Conservation (phyloP, 92 coral and sea anemone species). For the Pocillopora meandrina region DNA sequence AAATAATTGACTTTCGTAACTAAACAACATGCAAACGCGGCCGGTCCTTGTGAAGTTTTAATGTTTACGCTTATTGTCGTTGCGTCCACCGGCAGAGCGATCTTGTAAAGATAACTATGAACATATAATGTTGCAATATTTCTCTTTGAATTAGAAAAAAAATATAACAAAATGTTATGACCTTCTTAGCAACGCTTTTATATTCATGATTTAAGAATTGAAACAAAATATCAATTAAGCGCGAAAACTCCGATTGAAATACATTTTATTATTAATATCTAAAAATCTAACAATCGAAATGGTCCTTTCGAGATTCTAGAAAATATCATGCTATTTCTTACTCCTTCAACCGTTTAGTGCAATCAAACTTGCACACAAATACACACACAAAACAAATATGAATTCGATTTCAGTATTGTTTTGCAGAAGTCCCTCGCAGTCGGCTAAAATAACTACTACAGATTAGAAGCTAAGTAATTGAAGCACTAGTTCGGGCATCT, state of each 20-base stretch:
- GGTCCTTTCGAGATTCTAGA: background rate
- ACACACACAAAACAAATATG: slow-evolving; percentile 7
- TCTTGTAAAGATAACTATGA: background rate
- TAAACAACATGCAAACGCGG: background rate
- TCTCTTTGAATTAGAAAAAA: background rate
- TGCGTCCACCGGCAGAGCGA: background rate
- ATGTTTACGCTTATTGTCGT: slow-evolving; percentile 9
- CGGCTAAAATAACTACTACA: slow-evolving; percentile 1
- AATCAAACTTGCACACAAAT: background rate
- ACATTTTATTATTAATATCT: slow-evolving; percentile 20
- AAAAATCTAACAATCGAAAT: background rate
- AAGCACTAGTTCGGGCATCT: background rate
- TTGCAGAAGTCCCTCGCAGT: slow-evolving; percentile 13
- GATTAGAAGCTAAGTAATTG: background rate
- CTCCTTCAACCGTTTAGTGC: background rate
- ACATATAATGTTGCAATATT: slow-evolving; percentile 1
- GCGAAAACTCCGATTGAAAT: background rate
- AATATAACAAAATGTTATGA: background rate
- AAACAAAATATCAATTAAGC: background rate
- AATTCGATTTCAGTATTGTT: slow-evolving; percentile 17
- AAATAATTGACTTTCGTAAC: background rate
- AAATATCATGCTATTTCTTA: background rate
- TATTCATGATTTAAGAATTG: background rate
- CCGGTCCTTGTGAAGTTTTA: slow-evolving; percentile 1
- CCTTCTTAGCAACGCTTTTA: background rate